A percentile compares a stretch with the other conserved stretches of the same genome.
Conservation (phyloP, 92 coral and sea anemone genomes). For the Chrysogorgia sp. region DNA sequence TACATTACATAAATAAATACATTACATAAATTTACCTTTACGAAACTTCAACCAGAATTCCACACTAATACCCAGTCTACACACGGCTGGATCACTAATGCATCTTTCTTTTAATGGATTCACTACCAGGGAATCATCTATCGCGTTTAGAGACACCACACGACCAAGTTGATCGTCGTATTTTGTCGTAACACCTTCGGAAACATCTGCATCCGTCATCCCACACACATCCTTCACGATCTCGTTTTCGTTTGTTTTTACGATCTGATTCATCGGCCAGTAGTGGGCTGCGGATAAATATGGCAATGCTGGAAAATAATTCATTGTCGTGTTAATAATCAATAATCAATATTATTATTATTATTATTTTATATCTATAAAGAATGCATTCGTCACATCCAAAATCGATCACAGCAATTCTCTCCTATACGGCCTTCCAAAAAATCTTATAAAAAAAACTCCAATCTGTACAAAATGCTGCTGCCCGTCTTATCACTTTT, state of each 20-base stretch:
- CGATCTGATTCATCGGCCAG: constrained; percentile 32
- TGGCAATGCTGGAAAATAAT: constrained; percentile 16
- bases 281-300: constrained; percentile 27
- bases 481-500: no score
- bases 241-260: neutral
- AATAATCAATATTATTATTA: no score
- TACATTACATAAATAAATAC: no score
- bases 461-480: no score
- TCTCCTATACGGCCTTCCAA: no score
- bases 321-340: no score
- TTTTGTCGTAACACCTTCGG: constrained; percentile 64
- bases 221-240: constrained; percentile 31
- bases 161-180: constrained; percentile 78
- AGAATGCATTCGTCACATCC: no score
- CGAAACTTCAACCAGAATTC: constrained; percentile 46
- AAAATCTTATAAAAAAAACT: no score
- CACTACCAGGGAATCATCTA: constrained; percentile 44
- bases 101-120: neutral
- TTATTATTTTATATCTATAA: no score
- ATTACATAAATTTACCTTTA: constrained; percentile 20
- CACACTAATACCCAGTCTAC: constrained; percentile 22
- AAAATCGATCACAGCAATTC: no score
- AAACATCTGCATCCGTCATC: constrained; percentile 7
- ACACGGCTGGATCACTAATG: constrained; percentile 15
- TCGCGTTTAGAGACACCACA: constrained; percentile 76